These are phyloP conservation scores for Cotesia glomerata DNA, from an alignment of 1,140 invertebrate species.

Conservation along the genomic window DNA sequence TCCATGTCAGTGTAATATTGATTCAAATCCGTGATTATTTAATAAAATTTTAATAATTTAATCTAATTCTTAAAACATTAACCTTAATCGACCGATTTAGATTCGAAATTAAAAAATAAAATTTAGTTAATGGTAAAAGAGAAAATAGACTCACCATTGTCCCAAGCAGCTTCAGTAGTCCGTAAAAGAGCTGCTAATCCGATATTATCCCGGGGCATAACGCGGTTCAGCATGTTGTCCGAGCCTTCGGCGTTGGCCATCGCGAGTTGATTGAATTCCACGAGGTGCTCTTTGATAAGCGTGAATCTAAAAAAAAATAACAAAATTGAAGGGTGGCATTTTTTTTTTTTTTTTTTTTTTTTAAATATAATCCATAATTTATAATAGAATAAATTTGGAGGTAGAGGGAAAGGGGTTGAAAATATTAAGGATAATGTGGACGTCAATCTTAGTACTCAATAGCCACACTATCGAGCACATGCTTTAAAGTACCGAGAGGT, in stretches of 20 bases:
- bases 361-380: too few species aligned
- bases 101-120: neutral
- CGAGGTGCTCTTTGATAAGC: constrained; percentile 92
- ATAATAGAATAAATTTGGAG: neutral
- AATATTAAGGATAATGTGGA: neutral
- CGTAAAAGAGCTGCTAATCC: constrained; percentile 93
- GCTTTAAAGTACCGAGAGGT: neutral
- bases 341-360: too few species aligned
- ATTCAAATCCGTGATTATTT: too few species aligned
- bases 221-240: constrained; percentile 98
- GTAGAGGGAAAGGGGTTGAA: neutral
- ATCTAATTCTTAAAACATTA: too few species aligned
- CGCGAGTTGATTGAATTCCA: constrained; percentile 97
- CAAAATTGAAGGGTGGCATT: neutral
- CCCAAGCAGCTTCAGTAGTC: constrained; percentile 93
- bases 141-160: constrained; percentile 72
- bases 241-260: constrained; percentile 98
- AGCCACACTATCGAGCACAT: neutral
- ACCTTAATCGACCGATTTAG: too few species aligned
- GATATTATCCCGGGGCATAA: constrained; percentile 99
- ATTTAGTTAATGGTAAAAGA: neutral
- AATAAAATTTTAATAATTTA: too few species aligned
- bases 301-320: constrained; percentile 75
- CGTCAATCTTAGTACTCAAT: neutral
- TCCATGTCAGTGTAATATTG: too few species aligned